Base-by-base conservation (phyloP, 2,888 invertebrate species). In the Epirrita christyi region DNA sequence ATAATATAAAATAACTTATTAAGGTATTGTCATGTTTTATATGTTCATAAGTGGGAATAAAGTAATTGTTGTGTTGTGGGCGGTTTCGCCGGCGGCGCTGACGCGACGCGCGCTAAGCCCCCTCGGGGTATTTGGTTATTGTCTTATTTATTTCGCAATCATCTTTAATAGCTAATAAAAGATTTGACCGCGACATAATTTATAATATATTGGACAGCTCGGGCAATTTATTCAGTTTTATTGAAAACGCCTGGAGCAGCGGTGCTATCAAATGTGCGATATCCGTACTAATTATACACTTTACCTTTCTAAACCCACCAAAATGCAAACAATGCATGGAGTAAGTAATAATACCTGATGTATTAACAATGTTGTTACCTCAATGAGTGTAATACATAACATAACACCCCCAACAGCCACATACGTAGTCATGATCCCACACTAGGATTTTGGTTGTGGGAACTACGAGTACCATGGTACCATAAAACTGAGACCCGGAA, bases 51-150 rank as follows among this genome's bases (percentile, higher is more conserved):
- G 63, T 66, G 64, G 65, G 64, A 68, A 73, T 73, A 67, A 75
- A 73, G 68, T 71, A 67, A 74, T 73, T 64, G 59, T 57, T 37
- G 61, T 56, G 59, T 54, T 61, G 78, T 72, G 72, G 76, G 75
- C 75, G 77, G 68, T 66, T 52, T 58, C 32, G 60, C 69, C 69
- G 46, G 67, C 72, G 70, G 55, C 32, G 29, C 51, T 61, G 62
- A 63, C 72, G 64, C 64, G 63, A 32, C 42, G 44, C 55, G 67
- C 67, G 66, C 55, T 63, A 55, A 61, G 49, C 50, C 49, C 62
- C 67, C 65, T 61, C 43, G 44, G 65, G 67, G 56, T 67, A 55
- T 67, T 65, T 65, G 65, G 63, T 56, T 62, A 65, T 65, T 56
- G 65, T 64, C 65, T 62, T 59, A 53, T 62, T 65, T 63, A 65